Evolutionary conservation across 2,797 vertebrate genomes (phyloP), one percentile per base, ranked within the genome.

Genomic region (Anisognathus igniventris): DNA sequence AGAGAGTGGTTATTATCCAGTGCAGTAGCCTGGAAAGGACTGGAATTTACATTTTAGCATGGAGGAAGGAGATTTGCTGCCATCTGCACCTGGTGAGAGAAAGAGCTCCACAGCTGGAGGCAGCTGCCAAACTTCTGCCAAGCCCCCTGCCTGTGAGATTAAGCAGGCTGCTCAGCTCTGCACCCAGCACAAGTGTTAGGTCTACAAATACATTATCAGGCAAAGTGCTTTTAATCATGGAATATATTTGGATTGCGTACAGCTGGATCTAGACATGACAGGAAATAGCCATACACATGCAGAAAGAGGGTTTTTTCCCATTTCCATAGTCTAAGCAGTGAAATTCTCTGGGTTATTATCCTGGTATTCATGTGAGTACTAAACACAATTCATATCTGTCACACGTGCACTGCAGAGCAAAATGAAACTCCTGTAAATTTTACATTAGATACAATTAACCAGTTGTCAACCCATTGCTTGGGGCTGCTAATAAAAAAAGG

Each of bases 81-180:
- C 95, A 96, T 94, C 92, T 96, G 93, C 89, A 91, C 95, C 92
- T 86, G 87, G 91, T 40, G 70, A 95, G 73, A 89, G 91, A 97
- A 93, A 92, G 84, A 95, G 87, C 87, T 94, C 68, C 85, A 75
- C 85, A 86, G 85, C 89, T 95, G 94, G 68, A 93, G 89, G 81
- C 84, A 72, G 78, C 75, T 80, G 92, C 81, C 85, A 91, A 77
- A 75, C 56, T 54, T 68, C 85, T 93, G 86, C 86, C 81, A 67
- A 64, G 66, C 71, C 50, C 20, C 25, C 81, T 0, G 8, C 45
- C 72, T 75, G 70, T 65, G 78, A 87, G 67, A 74, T 39, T 50
- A 68, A 67, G 54, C 81, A 87, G 85, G 35, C 48, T 71, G 42
- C 84, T 91, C 42, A 5, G 62, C 10, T 71, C 90, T 72, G 39